phyloP scores from a whole-genome alignment of 1,140 invertebrate species.

The Steinernema feltiae region DNA sequence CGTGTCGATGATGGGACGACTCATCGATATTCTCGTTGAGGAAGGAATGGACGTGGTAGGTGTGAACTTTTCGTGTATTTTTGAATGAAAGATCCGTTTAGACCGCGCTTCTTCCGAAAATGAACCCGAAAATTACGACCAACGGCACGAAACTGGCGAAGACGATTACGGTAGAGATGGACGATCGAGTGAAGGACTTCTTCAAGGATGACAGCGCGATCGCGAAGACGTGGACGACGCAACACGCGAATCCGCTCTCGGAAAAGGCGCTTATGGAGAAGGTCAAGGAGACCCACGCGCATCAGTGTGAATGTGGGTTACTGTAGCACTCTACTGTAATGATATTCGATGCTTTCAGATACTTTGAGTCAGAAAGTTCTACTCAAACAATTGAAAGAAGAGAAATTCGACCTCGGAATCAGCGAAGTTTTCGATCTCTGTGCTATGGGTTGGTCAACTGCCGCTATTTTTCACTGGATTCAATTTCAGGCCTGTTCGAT shows the following conservation, averaged over 20 bases:
- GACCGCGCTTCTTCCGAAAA: conserved; percentile 15
- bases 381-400: neutral
- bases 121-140: neutral
- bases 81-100: neutral
- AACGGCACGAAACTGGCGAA: conserved; percentile 21
- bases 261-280: neutral
- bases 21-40: conserved; percentile 22
- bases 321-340: neutral
- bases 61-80: neutral
- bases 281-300: neutral
- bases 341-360: neutral
- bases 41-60: neutral
- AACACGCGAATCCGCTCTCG: neutral
- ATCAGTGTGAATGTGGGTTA: neutral
- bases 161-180: neutral
- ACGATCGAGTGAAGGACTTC: neutral
- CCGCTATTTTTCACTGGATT: neutral
- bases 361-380: neutral
- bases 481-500: neutral
- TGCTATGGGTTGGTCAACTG: neutral
- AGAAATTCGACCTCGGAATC: neutral
- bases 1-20: conserved; percentile 23
- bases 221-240: neutral
- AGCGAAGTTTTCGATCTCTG: neutral
- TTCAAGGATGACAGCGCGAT: neutral